phyloP scores from a whole-genome alignment of 2,113 vertebrate genomes.

The Okapia johnstoni region DNA sequence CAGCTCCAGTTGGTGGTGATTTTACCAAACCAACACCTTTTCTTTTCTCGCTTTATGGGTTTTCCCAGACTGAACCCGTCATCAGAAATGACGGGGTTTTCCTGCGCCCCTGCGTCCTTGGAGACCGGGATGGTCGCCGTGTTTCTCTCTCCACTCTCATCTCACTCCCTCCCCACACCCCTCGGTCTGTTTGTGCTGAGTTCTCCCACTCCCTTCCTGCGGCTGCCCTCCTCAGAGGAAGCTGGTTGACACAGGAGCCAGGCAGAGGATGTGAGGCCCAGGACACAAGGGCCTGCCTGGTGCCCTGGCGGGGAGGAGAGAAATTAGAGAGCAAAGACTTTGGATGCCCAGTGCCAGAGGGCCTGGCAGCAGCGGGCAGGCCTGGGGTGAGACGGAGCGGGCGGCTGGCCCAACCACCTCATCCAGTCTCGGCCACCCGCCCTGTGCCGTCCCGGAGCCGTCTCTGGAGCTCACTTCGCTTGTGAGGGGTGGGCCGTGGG shows the following conservation, averaged over 20 bases:
- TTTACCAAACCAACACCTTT: not conserved
- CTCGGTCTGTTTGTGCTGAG: not conserved
- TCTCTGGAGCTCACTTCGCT: not conserved
- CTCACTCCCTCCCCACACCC: not conserved
- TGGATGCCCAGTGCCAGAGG: not conserved
- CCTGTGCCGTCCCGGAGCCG: rapidly evolving
- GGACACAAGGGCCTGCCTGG: not conserved
- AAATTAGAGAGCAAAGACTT: not conserved
- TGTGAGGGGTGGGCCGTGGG: not conserved
- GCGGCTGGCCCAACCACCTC: not conserved
- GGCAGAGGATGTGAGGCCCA: not conserved
- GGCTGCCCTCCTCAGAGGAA: not conserved
- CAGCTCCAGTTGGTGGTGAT: not conserved
- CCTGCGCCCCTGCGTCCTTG: not conserved
- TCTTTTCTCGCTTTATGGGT: not conserved
- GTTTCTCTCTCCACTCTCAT: not conserved
- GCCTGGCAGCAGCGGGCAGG: not conserved
- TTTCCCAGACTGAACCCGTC: not conserved
- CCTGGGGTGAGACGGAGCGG: rapidly evolving
- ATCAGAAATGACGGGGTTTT: rapidly evolving
- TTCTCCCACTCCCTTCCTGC: not conserved
- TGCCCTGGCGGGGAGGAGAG: not conserved
- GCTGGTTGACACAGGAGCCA: rapidly evolving
- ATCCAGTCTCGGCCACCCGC: no score
- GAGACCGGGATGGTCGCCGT: not conserved